A percentile compares a stretch with the other conserved stretches of the same genome.
phyloP scores from a whole-genome alignment of 2,113 vertebrate species.

The Thunnus thynnus region DNA sequence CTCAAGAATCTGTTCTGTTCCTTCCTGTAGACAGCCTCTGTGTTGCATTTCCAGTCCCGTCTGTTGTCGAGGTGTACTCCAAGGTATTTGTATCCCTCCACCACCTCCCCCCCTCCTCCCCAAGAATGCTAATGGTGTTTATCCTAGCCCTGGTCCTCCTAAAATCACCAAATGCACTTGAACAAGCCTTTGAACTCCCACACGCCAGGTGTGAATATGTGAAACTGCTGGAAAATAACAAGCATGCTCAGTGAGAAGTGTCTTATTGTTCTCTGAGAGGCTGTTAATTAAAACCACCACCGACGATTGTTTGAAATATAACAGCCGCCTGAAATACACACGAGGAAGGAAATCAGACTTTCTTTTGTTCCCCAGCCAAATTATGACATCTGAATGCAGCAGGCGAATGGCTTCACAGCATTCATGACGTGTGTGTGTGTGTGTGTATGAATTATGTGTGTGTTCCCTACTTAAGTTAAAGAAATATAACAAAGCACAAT shows the following conservation, averaged over 20 bases:
- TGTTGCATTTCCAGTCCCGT: too few relatives aligned
- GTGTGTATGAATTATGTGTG: neutral
- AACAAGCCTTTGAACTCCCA: neutral
- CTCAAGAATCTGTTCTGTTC: too few relatives aligned
- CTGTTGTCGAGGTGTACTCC: too few relatives aligned
- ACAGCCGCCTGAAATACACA: constrained; percentile 47
- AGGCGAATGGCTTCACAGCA: neutral
- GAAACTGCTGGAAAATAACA: neutral
- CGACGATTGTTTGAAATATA: constrained; percentile 31
- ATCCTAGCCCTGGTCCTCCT: neutral
- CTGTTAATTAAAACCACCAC: constrained; percentile 40
- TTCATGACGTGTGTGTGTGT: constrained; percentile 15
- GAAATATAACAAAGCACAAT: neutral
- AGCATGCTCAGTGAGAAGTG: neutral
- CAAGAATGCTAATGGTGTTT: too few relatives aligned
- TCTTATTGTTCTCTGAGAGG: neutral
- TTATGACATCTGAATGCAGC: constrained; percentile 35
- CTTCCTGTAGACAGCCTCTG: too few relatives aligned
- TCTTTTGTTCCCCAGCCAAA: constrained; percentile 48
- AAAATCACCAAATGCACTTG: neutral
- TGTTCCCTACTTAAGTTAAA: neutral
- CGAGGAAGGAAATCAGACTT: constrained; percentile 25
- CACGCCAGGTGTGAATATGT: neutral
- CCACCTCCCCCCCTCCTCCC: too few relatives aligned
- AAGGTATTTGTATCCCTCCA: too few relatives aligned